These are phyloP conservation scores for Candoia aspera DNA, from an alignment of 2,113 vertebrate species.

Conservation along the genomic window DNA sequence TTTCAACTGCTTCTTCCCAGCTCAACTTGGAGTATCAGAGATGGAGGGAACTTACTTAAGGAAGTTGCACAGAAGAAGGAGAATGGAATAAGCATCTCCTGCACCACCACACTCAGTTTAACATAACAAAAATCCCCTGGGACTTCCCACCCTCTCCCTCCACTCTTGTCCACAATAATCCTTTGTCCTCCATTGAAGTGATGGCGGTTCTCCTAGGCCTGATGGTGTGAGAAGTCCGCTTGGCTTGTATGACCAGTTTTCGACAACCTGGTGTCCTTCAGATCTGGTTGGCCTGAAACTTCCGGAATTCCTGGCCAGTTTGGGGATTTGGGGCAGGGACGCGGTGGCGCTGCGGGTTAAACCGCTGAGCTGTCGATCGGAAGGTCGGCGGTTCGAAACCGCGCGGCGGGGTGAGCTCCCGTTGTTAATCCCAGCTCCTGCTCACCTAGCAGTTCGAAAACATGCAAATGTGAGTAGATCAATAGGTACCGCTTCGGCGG, in stretches of 20 bases:
- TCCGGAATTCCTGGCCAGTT: background rate
- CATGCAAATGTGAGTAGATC: no score
- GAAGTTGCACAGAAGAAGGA: background rate
- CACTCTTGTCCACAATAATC: background rate
- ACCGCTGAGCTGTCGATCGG: no score
- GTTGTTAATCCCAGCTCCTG: no score
- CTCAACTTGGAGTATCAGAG: background rate
- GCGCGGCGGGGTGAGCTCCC: no score
- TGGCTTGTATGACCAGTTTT: background rate
- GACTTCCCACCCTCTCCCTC: background rate
- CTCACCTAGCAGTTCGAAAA: no score
- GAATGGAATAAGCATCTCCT: background rate
- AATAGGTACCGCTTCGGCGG: no score
- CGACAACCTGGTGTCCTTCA: background rate
- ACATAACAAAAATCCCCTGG: background rate
- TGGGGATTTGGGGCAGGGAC: background rate
- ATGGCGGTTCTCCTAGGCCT: background rate
- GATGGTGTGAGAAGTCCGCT: background rate
- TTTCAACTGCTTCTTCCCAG: background rate
- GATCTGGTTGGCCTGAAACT: background rate
- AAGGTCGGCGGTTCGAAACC: no score
- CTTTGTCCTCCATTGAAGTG: background rate
- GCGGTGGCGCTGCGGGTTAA: no score
- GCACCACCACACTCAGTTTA: background rate
- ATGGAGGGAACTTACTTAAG: background rate